Percentiles rank a stretch among this genome's conserved stretches.
Evolutionary conservation across 1,140 invertebrate genomes (phyloP).

Genomic region (Apis florea): DNA sequence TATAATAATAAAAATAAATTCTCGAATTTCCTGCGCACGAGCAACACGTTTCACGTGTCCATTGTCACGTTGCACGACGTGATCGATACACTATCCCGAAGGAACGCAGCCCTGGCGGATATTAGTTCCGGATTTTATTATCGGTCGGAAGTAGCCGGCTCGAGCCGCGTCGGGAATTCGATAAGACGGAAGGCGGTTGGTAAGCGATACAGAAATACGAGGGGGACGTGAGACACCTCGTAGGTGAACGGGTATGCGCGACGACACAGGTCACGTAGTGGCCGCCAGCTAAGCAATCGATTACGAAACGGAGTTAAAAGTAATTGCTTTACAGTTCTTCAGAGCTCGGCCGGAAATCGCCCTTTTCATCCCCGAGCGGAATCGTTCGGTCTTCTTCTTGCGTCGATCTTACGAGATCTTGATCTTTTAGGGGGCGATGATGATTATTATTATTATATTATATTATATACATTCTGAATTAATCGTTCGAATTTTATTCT

Average conservation of each 20-base stretch:
- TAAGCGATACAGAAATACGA: constrained; percentile 56
- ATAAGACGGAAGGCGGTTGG: constrained; percentile 56
- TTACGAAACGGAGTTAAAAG: constrained; percentile 45
- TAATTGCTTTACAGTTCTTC: constrained; percentile 40
- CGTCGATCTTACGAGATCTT: background rate
- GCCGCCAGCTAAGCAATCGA: constrained; percentile 46
- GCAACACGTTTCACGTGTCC: too few species aligned
- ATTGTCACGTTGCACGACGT: background rate
- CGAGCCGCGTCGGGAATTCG: constrained; percentile 40
- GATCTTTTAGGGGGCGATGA: too few species aligned
- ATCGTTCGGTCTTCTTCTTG: background rate
- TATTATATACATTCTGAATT: too few species aligned
- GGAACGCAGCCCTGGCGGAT: constrained; percentile 18
- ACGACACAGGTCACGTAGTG: constrained; percentile 22
- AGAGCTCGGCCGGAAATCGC: background rate
- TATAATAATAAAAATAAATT: constrained; percentile 1
- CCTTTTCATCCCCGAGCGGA: background rate
- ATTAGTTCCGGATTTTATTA: constrained; percentile 59
- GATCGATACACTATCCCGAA: background rate
- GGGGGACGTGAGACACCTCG: constrained; percentile 47
- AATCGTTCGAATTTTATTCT: too few species aligned
- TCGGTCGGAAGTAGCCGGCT: background rate
- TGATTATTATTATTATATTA: too few species aligned
- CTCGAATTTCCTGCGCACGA: background rate
- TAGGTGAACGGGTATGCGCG: constrained; percentile 14